Evolutionary conservation across 2,888 invertebrate genomes (phyloP), one percentile per base, ranked within the genome.

Genomic region (Stenolophus ochropezus): DNA sequence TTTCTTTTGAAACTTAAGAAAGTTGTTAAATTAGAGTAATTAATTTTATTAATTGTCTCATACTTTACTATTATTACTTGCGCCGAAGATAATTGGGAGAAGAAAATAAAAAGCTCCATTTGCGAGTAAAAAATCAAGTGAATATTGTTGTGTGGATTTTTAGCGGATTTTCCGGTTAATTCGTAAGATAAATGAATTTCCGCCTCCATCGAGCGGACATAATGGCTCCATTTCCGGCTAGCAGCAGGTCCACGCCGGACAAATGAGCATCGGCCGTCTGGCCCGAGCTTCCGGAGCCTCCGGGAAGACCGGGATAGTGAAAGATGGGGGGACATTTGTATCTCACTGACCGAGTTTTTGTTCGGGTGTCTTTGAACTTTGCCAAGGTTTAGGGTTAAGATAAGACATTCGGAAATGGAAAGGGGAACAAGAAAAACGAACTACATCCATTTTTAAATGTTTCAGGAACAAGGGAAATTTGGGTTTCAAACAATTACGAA

Each of bases 121-220:
- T 42, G 33, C 11, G 33, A 42, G 11, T 42, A 42, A 42, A 42
- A 42, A 42, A 42, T 42, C 33, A 42, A 42, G 33, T 42, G 33
- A 42, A 42, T 42, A 42, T 42, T 42, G 33, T 42, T 42, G 33
- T 42, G 33, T 1, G 47, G 75, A 53, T 58, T 56, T 75, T 75
- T 21, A 23, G 18, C 76, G 42, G 76, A 56, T 75, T 75, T 75
- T 58, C 77, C 61, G 65, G 61, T 77, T 77, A 77, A 77, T 77
- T 77, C 77, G 77, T 14, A 77, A 77, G 77, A 61, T 61, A 77
- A 77, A 77, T 77, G 61, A 77, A 77, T 77, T 77, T 77, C 77
- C 61, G 47, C 20, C 14, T 61, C 21, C 77, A 77, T 77, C 77
- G 61, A 77, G 61, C 53, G 77, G 77, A 77, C 58, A 77, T 77